phyloP scores from a whole-genome alignment of 2,113 vertebrate genomes.

The Anseranas semipalmata region DNA sequence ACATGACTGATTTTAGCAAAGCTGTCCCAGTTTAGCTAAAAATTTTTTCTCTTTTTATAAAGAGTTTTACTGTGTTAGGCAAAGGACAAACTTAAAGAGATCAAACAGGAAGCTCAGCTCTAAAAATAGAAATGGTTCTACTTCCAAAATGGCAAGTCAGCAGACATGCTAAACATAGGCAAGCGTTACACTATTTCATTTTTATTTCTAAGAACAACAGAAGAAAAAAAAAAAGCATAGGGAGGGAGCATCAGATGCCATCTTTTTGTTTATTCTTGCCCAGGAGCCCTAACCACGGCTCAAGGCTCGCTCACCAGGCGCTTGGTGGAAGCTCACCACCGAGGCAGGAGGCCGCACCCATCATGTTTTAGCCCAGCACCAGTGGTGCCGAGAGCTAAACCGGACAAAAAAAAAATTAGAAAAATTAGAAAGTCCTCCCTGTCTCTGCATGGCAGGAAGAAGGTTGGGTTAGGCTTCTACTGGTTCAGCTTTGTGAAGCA shows the following conservation, averaged over 20 bases:
- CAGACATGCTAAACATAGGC: slow-evolving; percentile 48
- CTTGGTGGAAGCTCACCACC: background rate
- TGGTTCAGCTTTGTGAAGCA: background rate
- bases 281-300: background rate
- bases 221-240: background rate
- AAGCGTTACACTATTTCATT: background rate
- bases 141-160: slow-evolving; percentile 64
- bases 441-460: background rate
- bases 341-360: background rate
- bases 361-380: background rate
- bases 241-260: background rate
- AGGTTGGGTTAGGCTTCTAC: background rate
- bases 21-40: slow-evolving; percentile 9
- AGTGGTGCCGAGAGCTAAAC: background rate
- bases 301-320: background rate
- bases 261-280: background rate
- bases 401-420: background rate
- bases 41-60: background rate
- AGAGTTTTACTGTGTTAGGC: slow-evolving; percentile 30
- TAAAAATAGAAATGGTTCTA: slow-evolving; percentile 57
- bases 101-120: slow-evolving; percentile 65
- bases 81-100: slow-evolving; percentile 39
- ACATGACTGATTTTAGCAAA: slow-evolving; percentile 23
- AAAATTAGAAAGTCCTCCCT: background rate
- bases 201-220: background rate